Evolutionary conservation across 2,888 invertebrate genomes (phyloP).

Genomic region (Drosophila anomalata): DNA sequence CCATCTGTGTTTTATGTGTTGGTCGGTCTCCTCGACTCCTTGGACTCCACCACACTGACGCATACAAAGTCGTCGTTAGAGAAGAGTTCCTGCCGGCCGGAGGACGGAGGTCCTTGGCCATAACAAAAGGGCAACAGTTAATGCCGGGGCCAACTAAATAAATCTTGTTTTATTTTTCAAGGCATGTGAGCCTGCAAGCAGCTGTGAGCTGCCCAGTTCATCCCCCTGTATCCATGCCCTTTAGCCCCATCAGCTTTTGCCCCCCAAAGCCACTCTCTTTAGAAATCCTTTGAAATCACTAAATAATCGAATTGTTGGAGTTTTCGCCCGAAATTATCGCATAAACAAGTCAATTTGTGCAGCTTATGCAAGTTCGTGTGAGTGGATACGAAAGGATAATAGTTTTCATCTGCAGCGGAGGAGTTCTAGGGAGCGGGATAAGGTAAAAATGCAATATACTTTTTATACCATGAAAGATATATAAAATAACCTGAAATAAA

Average conservation of each 20-base stretch:
- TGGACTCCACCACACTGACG: conserved; percentile 29
- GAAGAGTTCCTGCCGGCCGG: conserved; percentile 30
- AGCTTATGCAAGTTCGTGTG: conserved; percentile 45
- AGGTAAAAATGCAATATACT: neutral
- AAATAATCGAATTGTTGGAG: conserved; percentile 75
- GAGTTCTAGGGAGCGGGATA: neutral
- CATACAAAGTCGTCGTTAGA: conserved; percentile 38
- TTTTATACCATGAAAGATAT: neutral
- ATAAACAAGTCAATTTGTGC: conserved; percentile 75
- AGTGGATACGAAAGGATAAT: conserved; percentile 17
- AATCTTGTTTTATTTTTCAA: conserved; percentile 75
- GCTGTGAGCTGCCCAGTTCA: conserved; percentile 26
- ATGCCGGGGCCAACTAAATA: conserved; percentile 73
- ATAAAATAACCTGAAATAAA: neutral
- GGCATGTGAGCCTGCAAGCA: conserved; percentile 39
- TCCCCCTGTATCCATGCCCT: neutral
- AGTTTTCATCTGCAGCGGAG: conserved; percentile 20
- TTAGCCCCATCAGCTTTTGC: conserved; percentile 5
- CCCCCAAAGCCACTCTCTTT: conserved; percentile 27
- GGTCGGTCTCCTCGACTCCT: conserved; percentile 23
- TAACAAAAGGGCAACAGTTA: conserved; percentile 78
- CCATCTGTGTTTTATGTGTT: conserved; percentile 68
- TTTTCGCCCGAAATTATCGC: conserved; percentile 42
- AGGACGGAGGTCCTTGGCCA: conserved; percentile 38
- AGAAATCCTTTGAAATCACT: conserved; percentile 60